Percentiles rank a stretch among this genome's conserved stretches.
These are phyloP conservation scores for Mus musculus DNA, from an alignment of 2,113 vertebrate genomes.

Conservation along the genomic window DNA sequence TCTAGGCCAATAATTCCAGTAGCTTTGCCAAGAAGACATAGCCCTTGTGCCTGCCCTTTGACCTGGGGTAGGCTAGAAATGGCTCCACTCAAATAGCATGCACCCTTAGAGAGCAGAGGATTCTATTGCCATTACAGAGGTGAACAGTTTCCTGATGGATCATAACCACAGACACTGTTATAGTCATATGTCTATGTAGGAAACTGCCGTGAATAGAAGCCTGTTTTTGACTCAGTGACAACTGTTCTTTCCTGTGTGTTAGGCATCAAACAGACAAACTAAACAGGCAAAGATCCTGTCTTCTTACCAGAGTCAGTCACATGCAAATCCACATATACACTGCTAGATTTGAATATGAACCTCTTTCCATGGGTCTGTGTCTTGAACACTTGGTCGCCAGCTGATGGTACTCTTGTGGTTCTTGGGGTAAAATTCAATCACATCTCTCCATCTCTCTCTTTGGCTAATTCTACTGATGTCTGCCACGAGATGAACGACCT, in stretches of 20 bases:
- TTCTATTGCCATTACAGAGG: background rate
- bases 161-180: background rate
- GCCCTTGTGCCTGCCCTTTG: background rate
- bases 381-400: background rate
- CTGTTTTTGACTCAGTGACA: conserved; percentile 5
- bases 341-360: background rate
- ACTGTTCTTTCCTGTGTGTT: background rate
- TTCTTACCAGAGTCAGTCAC: background rate
- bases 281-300: background rate
- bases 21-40: background rate
- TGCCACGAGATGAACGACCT: background rate
- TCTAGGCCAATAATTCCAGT: background rate
- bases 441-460: too few relatives aligned
- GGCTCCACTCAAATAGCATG: background rate
- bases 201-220: background rate
- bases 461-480: background rate
- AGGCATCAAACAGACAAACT: background rate
- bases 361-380: background rate
- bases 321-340: background rate
- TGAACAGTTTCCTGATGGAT: background rate
- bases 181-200: background rate
- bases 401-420: background rate
- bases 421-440: background rate
- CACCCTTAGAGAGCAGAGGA: background rate
- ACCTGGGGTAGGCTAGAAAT: background rate